Conservation (phyloP, 2,888 invertebrate genomes). For the Drosophila histrio region DNA sequence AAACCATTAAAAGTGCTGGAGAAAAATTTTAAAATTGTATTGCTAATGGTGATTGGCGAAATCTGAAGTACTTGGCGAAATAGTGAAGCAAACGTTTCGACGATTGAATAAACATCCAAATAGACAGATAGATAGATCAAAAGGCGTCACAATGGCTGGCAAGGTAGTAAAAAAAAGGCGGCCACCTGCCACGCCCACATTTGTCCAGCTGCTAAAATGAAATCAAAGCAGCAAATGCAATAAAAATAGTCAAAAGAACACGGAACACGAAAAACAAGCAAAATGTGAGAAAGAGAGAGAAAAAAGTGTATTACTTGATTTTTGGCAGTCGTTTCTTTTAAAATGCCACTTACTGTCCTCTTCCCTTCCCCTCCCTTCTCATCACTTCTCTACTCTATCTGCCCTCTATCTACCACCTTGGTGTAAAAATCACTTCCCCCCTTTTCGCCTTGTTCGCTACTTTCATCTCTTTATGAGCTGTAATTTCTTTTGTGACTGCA, state of each 20-base stretch:
- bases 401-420: not conserved
- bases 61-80: not conserved
- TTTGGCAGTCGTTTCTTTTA: conserved; percentile 46
- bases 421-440: not conserved
- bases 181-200: conserved; percentile 31
- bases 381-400: not conserved
- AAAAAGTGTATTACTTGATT: conserved; percentile 43
- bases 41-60: no score
- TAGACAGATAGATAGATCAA: conserved; percentile 19
- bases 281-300: not conserved
- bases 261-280: not conserved
- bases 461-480: conserved; percentile 73
- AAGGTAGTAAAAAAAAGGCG: conserved; percentile 29
- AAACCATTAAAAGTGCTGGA: not conserved
- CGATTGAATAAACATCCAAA: not conserved
- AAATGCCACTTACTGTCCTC: conserved; percentile 37
- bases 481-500: conserved; percentile 75
- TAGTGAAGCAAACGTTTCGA: not conserved
- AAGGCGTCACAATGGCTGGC: conserved; percentile 50
- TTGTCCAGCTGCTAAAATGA: conserved; percentile 43
- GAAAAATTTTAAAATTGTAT: not conserved
- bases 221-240: conserved; percentile 54
- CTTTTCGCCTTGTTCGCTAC: conserved; percentile 34
- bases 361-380: not conserved
- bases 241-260: conserved; percentile 38